Conservation (phyloP, 2,888 invertebrate species). For the Odontocerum albicorne region DNA sequence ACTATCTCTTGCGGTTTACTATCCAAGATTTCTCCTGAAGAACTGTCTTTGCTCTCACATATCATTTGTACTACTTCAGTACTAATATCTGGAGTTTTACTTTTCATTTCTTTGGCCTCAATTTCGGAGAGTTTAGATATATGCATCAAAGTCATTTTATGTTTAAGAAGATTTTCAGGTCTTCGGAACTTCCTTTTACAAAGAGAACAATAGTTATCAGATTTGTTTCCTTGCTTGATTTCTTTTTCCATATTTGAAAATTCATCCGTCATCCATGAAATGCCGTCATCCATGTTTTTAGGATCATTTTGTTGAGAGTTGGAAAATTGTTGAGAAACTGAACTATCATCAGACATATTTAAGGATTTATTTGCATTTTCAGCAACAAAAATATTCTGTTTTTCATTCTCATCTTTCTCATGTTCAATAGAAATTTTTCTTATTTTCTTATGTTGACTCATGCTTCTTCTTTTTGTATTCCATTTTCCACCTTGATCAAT, state of each 20-base stretch:
- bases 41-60: background rate
- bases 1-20: constrained; percentile 1
- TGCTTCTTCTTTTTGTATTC: background rate
- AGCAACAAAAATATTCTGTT: too few species aligned
- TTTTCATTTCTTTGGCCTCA: constrained; percentile 50
- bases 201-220: constrained; percentile 50
- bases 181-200: constrained; percentile 66
- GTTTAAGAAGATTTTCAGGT: constrained; percentile 62
- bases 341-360: background rate
- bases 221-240: background rate
- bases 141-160: constrained; percentile 65
- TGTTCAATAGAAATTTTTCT: background rate
- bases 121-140: constrained; percentile 65
- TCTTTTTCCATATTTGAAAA: constrained; percentile 5
- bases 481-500: background rate
- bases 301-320: background rate
- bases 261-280: constrained; percentile 13
- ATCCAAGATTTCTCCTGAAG: background rate
- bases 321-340: background rate
- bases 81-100: background rate
- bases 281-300: constrained; percentile 13
- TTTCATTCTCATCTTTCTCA: too few species aligned
- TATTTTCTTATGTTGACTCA: background rate
- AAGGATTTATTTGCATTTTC: too few species aligned
- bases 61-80: background rate